A percentile compares a stretch with the other conserved stretches of the same genome.
Evolutionary conservation across 2,888 invertebrate genomes (phyloP).

Genomic region (Neoscelio sp.): DNA sequence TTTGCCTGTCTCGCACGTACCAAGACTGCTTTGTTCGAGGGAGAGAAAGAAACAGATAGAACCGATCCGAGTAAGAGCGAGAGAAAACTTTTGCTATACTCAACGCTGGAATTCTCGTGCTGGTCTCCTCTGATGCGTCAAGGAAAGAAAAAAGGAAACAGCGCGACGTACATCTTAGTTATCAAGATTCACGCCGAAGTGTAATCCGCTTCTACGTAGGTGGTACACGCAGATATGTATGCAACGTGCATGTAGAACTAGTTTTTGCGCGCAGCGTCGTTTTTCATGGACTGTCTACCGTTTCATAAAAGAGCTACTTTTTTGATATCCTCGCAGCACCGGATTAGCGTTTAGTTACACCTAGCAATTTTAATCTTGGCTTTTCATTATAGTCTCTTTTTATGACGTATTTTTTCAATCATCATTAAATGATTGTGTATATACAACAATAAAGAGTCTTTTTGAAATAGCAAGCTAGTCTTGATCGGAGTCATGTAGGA

Average conservation of each 20-base stretch:
- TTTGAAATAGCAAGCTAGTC: too few species aligned
- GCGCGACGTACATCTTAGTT: constrained; percentile 66
- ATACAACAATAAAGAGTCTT: too few species aligned
- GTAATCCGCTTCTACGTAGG: constrained; percentile 68
- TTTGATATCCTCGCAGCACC: constrained; percentile 19
- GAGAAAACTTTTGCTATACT: constrained; percentile 33
- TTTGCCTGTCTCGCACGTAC: constrained; percentile 69
- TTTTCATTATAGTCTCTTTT: background rate
- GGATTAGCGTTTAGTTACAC: constrained; percentile 60
- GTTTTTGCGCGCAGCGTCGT: constrained; percentile 59
- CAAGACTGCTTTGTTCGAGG: constrained; percentile 65
- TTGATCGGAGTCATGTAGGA: too few species aligned
- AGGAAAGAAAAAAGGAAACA: constrained; percentile 52
- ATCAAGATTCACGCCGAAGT: constrained; percentile 69
- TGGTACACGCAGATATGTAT: constrained; percentile 61
- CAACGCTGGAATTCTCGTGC: constrained; percentile 58
- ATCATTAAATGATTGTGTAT: too few species aligned
- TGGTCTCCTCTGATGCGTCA: constrained; percentile 48
- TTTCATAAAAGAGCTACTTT: constrained; percentile 32
- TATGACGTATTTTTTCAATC: background rate
- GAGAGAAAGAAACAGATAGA: constrained; percentile 33
- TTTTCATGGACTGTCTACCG: constrained; percentile 46
- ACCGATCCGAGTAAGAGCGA: constrained; percentile 22
- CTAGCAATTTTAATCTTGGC: constrained; percentile 21
- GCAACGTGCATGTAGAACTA: constrained; percentile 56